A percentile compares a stretch with the other conserved stretches of the same genome.
These are phyloP conservation scores for Pao palembangensis DNA, from an alignment of 2,113 vertebrate genomes.

Conservation along the genomic window DNA sequence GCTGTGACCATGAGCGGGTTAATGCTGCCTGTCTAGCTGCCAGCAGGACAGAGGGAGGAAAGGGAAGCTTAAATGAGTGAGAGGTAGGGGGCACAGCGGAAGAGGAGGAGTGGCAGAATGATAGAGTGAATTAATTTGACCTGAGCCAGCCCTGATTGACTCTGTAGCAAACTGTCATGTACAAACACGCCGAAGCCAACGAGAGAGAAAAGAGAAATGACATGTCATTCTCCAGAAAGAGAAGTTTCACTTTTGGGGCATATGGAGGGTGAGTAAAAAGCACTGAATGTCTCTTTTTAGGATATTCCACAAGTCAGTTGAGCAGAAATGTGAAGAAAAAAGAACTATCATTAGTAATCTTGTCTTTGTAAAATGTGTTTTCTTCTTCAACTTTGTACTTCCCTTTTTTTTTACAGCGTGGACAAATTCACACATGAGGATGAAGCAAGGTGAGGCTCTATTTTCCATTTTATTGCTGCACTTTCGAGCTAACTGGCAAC, in stretches of 20 bases:
- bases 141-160: conserved; percentile 74
- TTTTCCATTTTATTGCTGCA: conserved; percentile 12
- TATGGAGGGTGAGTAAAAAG: conserved; percentile 77
- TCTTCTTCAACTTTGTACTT: conserved; percentile 18
- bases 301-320: not conserved
- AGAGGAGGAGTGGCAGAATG: conserved; percentile 71
- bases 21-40: conserved; percentile 61
- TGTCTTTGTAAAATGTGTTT: conserved; percentile 15
- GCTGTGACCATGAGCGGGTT: conserved; percentile 64
- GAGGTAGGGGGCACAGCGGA: conserved; percentile 71
- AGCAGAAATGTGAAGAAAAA: not conserved
- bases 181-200: conserved; percentile 57
- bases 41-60: conserved; percentile 72
- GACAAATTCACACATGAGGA: conserved; percentile 57
- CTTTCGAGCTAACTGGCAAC: conserved; percentile 9
- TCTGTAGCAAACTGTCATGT: conserved; percentile 60
- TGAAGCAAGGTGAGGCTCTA: conserved; percentile 57
- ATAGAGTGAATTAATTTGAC: conserved; percentile 72
- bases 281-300: conserved; percentile 9
- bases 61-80: conserved; percentile 76
- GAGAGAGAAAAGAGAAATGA: conserved; percentile 61
- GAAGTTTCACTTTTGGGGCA: conserved; percentile 77
- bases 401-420: conserved; percentile 56
- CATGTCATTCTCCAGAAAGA: conserved; percentile 77
- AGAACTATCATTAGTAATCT: not conserved